Conservation (phyloP, 2,113 vertebrate genomes). For the Acinonyx jubatus region DNA sequence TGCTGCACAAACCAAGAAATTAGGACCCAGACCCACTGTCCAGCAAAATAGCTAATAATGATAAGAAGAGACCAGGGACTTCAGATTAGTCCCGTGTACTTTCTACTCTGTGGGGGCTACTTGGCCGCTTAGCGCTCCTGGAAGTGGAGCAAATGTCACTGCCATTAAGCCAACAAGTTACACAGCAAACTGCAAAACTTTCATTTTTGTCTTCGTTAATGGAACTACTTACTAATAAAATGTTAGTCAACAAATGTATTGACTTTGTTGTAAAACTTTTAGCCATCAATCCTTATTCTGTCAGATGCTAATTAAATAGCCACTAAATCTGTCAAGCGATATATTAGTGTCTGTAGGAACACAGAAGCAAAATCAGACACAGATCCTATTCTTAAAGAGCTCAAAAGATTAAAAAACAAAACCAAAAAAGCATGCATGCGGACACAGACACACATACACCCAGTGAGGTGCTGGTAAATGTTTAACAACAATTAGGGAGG, state of each 20-base stretch:
- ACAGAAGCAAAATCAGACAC: not conserved
- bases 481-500: not conserved
- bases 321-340: not conserved
- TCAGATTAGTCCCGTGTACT: not conserved
- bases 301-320: not conserved
- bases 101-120: not conserved
- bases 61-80: not conserved
- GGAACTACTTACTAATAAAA: not conserved
- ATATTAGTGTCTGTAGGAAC: not conserved
- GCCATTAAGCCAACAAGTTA: not conserved
- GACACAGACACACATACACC: not conserved
- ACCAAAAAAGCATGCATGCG: not conserved
- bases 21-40: not conserved
- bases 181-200: not conserved
- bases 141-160: not conserved
- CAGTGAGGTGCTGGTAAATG: not conserved
- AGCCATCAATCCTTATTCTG: not conserved
- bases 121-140: not conserved
- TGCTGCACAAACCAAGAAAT: not conserved
- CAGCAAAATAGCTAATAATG: not conserved
- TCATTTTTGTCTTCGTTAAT: not conserved
- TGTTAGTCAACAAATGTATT: not conserved
- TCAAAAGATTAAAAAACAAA: not conserved
- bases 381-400: not conserved
- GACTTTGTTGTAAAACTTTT: not conserved